phyloP scores from a whole-genome alignment of 2,797 vertebrate genomes.

The Gila robusta region DNA sequence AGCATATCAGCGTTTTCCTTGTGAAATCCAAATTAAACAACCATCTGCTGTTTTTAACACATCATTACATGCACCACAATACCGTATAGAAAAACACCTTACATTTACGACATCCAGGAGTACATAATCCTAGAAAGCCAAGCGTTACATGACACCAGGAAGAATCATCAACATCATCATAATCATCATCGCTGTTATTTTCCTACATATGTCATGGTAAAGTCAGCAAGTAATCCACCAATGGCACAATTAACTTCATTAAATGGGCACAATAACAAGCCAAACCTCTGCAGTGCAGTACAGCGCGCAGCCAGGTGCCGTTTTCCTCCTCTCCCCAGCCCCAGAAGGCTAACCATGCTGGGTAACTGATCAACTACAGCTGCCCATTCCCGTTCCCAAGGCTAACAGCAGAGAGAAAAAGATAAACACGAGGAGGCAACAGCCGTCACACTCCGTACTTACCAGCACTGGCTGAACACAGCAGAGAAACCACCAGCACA shows the following conservation, averaged over 20 bases:
- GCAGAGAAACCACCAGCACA: conserved; percentile 88
- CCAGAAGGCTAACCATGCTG: conserved; percentile 80
- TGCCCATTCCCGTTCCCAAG: conserved; percentile 73
- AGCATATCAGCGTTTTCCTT: conserved; percentile 54
- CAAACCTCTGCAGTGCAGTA: conserved; percentile 87
- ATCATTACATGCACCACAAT: conserved; percentile 60
- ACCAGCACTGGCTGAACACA: conserved; percentile 87
- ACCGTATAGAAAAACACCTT: conserved; percentile 73
- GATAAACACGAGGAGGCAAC: conserved; percentile 73
- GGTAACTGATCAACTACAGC: conserved; percentile 85
- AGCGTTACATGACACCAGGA: conserved; percentile 66
- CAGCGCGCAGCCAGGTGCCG: conserved; percentile 82
- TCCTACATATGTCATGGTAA: conserved; percentile 65
- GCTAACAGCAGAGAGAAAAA: conserved; percentile 72
- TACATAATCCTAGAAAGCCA: conserved; percentile 65
- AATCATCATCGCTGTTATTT: conserved; percentile 64
- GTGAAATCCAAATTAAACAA: conserved; percentile 69
- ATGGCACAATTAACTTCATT: conserved; percentile 67
- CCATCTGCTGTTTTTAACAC: conserved; percentile 48
- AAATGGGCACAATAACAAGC: conserved; percentile 76
- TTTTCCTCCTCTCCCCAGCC: conserved; percentile 78
- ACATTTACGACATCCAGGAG: conserved; percentile 72
- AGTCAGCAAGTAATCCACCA: conserved; percentile 62
- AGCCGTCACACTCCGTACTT: conserved; percentile 78
- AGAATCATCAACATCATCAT: conserved; percentile 61